These are phyloP conservation scores for Prosapia bicincta DNA, from an alignment of 2,888 invertebrate species.

Conservation along the genomic window DNA sequence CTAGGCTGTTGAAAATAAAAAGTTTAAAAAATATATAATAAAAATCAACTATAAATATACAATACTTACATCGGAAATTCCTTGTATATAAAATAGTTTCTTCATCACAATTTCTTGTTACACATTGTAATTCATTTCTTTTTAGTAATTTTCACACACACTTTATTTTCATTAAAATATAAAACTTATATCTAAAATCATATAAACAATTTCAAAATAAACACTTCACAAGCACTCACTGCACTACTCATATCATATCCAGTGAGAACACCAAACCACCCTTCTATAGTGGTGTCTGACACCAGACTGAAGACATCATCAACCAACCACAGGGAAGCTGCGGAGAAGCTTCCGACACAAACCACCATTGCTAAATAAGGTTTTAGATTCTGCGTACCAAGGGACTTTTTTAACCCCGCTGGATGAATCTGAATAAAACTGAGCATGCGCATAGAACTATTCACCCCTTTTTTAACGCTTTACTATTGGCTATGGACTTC, in stretches of 20 bases:
- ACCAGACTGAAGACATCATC: constrained; percentile 9
- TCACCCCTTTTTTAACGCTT: constrained; percentile 30
- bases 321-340: background rate
- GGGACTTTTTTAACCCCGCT: constrained; percentile 17
- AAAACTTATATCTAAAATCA: background rate
- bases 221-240: background rate
- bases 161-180: background rate
- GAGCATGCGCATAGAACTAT: constrained; percentile 27
- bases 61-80: no score
- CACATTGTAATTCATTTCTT: no score
- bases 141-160: background rate
- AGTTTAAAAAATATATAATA: no score
- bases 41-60: no score
- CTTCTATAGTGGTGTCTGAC: constrained; percentile 14
- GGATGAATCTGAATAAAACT: constrained; percentile 16
- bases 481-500: constrained; percentile 12
- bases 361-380: constrained; percentile 17
- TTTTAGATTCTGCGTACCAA: constrained; percentile 23
- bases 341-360: constrained; percentile 19
- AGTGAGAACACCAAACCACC: background rate
- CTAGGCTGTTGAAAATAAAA: no score
- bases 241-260: no score
- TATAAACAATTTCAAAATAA: background rate
- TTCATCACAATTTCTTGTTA: no score
- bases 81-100: no score